These are phyloP conservation scores for Morus bassanus DNA, from an alignment of 2,797 vertebrate genomes.

Conservation along the genomic window DNA sequence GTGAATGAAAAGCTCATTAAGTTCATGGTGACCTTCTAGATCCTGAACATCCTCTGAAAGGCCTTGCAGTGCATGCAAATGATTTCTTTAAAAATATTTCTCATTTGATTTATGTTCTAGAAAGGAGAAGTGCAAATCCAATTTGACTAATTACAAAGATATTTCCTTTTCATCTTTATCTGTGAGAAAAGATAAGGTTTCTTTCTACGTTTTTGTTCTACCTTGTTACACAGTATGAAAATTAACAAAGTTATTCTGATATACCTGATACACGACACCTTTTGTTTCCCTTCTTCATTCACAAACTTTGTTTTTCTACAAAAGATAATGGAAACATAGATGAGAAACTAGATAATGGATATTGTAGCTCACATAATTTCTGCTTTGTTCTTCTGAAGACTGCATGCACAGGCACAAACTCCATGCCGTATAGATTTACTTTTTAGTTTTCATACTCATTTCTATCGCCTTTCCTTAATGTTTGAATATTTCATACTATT, in stretches of 20 bases:
- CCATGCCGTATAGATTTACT: not conserved
- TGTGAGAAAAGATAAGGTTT: conserved; percentile 29
- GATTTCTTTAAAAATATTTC: conserved; percentile 40
- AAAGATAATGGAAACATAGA: not conserved
- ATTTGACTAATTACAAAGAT: conserved; percentile 42
- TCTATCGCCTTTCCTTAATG: not conserved
- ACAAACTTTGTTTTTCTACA: not conserved
- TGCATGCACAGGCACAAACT: not conserved
- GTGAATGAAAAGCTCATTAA: conserved; percentile 50
- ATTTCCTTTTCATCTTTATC: conserved; percentile 28
- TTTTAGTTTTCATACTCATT: not conserved
- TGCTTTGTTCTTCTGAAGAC: not conserved
- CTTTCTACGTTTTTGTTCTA: conserved; percentile 34
- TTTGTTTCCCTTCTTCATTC: not conserved
- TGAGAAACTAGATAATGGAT: not conserved
- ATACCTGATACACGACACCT: not conserved
- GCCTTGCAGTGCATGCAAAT: not conserved
- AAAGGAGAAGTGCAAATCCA: conserved; percentile 25
- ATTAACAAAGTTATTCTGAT: not conserved
- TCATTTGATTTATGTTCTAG: conserved; percentile 35
- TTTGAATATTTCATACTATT: not conserved
- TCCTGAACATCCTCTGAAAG: conserved; percentile 29
- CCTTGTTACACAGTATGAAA: not conserved
- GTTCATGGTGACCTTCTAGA: conserved; percentile 30
- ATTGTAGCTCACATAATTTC: not conserved